Percentiles rank a stretch among this genome's conserved stretches.
Evolutionary conservation across 1,140 invertebrate genomes (phyloP).

Genomic region (Brachionus rubens): DNA sequence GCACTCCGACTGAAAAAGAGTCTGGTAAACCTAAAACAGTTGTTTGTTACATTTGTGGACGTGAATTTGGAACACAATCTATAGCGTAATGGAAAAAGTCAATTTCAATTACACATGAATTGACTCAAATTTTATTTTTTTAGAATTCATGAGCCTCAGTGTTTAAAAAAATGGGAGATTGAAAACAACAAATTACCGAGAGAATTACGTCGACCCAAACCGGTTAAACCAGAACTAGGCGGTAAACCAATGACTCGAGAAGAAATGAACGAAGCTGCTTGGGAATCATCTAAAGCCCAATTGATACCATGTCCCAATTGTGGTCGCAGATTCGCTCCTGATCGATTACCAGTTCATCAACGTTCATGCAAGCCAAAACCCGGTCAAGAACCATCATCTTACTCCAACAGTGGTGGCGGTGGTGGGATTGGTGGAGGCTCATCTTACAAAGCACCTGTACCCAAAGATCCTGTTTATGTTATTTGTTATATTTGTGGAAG

Average conservation of each 20-base stretch:
- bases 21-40: slow-evolving; percentile 60
- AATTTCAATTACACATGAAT: too few species aligned
- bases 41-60: slow-evolving; percentile 70
- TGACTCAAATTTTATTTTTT: too few species aligned
- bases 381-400: not conserved
- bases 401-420: not conserved
- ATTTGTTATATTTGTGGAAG: slow-evolving; percentile 71
- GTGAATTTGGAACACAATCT: slow-evolving; percentile 22
- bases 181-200: slow-evolving; percentile 66
- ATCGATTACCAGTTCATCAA: slow-evolving; percentile 68
- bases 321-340: slow-evolving; percentile 69
- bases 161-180: slow-evolving; percentile 65
- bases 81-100: too few species aligned
- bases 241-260: not conserved
- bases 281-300: slow-evolving; percentile 60
- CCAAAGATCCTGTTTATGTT: slow-evolving; percentile 51
- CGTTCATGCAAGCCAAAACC: slow-evolving; percentile 64
- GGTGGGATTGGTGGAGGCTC: not conserved
- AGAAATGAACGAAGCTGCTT: slow-evolving; percentile 49
- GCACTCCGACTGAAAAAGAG: not conserved
- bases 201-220: slow-evolving; percentile 62
- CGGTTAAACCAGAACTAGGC: slow-evolving; percentile 61
- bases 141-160: slow-evolving; percentile 32
- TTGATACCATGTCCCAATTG: slow-evolving; percentile 69
- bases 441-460: not conserved